Percentiles rank a stretch among this genome's conserved stretches.
Conservation (phyloP, 2,888 invertebrate genomes). For the Callimorpha dominula region DNA sequence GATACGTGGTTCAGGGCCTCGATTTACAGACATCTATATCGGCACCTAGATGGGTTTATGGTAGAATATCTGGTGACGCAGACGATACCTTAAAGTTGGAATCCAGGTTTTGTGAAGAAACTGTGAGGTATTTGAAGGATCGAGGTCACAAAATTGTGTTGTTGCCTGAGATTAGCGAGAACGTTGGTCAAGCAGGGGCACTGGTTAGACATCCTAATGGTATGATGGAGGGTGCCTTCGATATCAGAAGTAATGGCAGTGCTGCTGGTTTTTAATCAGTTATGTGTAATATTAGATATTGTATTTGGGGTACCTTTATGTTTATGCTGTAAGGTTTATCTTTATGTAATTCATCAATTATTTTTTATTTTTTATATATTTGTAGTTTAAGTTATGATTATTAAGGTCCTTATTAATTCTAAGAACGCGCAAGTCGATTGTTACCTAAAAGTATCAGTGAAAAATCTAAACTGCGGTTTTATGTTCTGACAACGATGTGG, state of each 20-base stretch:
- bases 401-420: too few relatives aligned
- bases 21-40: slow-evolving; percentile 69
- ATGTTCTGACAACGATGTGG: too few relatives aligned
- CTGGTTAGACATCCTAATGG: slow-evolving; percentile 73
- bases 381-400: too few relatives aligned
- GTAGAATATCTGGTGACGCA: slow-evolving; percentile 56
- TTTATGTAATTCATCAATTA: too few relatives aligned
- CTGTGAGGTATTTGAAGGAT: slow-evolving; percentile 65
- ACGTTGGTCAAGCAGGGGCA: slow-evolving; percentile 74
- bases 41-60: slow-evolving; percentile 76
- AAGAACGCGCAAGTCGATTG: too few relatives aligned
- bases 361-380: too few relatives aligned
- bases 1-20: slow-evolving; percentile 73
- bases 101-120: slow-evolving; percentile 67
- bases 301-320: too few relatives aligned
- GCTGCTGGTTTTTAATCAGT: slow-evolving; percentile 70
- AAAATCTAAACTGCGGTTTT: not conserved
- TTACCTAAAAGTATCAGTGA: too few relatives aligned
- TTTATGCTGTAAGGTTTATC: too few relatives aligned
- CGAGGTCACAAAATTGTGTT: slow-evolving; percentile 68
- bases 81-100: slow-evolving; percentile 66
- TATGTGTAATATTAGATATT: not conserved
- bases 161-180: slow-evolving; percentile 61
- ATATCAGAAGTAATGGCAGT: slow-evolving; percentile 75
- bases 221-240: slow-evolving; percentile 76